phyloP scores from a whole-genome alignment of 1,140 invertebrate species.

The Fopius arisanus region DNA sequence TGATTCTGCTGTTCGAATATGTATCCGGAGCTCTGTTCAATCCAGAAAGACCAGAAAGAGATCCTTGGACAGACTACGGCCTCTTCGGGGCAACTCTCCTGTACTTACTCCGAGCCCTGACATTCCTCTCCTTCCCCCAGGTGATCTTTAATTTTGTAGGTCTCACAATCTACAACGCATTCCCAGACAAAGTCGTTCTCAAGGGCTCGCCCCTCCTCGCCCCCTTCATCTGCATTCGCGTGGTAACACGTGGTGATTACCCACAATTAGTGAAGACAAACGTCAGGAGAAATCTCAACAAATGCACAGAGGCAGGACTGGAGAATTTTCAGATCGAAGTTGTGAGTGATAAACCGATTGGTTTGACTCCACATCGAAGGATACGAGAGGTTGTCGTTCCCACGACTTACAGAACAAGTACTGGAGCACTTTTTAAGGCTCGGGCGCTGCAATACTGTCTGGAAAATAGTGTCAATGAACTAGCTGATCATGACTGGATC shows the following conservation, averaged over 20 bases:
- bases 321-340: conserved; percentile 98
- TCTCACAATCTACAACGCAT: conserved; percentile 91
- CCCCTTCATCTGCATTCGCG: conserved; percentile 94
- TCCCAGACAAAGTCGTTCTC: conserved; percentile 90
- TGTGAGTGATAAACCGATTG: conserved; percentile 90
- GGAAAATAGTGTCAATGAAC: conserved; percentile 87
- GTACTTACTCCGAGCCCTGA: conserved; percentile 82
- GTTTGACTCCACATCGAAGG: conserved; percentile 75
- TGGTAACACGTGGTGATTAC: conserved; percentile 95
- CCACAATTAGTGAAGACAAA: conserved; percentile 91
- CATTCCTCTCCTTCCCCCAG: conserved; percentile 88
- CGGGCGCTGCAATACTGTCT: conserved; percentile 95
- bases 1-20: conserved; percentile 82
- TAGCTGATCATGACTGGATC: conserved; percentile 94
- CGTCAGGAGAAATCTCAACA: conserved; percentile 88
- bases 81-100: conserved; percentile 73
- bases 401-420: conserved; percentile 83
- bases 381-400: conserved; percentile 90
- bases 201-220: conserved; percentile 90
- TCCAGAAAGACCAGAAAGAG: conserved; percentile 68
- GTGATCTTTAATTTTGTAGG: conserved; percentile 93
- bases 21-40: conserved; percentile 78
- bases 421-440: conserved; percentile 93
- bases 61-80: conserved; percentile 85
- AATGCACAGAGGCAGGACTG: conserved; percentile 87